Conservation (phyloP, 1,140 invertebrate species). For the Mercenaria mercenaria region DNA sequence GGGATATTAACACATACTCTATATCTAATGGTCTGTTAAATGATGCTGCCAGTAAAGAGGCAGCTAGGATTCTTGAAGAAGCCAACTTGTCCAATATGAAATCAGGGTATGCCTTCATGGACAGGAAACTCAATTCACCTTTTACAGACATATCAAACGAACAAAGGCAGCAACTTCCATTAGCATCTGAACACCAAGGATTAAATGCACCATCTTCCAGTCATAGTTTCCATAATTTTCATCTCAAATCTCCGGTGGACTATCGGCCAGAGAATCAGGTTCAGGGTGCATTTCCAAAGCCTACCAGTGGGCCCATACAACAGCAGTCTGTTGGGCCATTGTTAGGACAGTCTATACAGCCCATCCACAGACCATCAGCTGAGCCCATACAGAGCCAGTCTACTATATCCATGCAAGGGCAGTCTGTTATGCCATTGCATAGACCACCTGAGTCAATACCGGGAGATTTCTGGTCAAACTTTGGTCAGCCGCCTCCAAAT, state of each 20-base stretch:
- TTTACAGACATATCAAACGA: conserved; percentile 54
- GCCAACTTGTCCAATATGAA: conserved; percentile 20
- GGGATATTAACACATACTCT: background rate
- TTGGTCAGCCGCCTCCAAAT: conserved; percentile 52
- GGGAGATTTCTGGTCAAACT: conserved; percentile 41
- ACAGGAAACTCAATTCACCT: conserved; percentile 12
- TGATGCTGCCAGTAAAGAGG: conserved; percentile 41
- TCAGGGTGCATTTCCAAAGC: background rate
- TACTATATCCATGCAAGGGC: background rate
- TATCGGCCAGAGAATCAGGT: background rate
- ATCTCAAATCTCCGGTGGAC: conserved; percentile 34
- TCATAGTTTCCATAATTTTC: background rate
- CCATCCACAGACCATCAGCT: background rate
- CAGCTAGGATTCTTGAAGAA: conserved; percentile 52
- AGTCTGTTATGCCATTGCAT: background rate
- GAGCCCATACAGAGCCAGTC: background rate
- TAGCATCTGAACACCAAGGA: background rate
- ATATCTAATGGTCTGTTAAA: background rate
- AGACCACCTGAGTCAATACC: background rate
- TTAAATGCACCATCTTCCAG: background rate
- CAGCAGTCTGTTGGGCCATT: no score
- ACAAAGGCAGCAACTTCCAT: conserved; percentile 41
- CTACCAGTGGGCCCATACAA: background rate
- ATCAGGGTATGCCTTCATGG: background rate
- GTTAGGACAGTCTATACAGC: no score